Conservation (phyloP, 2,797 vertebrate genomes). For the Acrossocheilus fasciatus region DNA sequence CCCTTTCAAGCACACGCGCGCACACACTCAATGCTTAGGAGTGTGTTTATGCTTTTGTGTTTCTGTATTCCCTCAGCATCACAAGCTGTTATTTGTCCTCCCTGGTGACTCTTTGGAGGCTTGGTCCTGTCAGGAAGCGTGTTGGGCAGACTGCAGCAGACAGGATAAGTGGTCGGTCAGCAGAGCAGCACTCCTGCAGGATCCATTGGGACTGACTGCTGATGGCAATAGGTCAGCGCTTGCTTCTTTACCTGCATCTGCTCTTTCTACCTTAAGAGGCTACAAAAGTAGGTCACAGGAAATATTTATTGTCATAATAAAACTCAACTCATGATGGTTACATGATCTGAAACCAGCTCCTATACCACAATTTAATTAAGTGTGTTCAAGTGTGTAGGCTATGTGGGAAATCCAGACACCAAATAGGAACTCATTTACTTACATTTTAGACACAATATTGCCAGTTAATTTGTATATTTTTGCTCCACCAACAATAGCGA, state of each 20-base stretch:
- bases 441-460: not conserved
- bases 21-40: constrained; percentile 25
- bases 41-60: constrained; percentile 47
- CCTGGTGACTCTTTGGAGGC: constrained; percentile 31
- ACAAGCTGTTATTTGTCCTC: constrained; percentile 48
- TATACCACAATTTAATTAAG: not conserved
- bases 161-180: constrained; percentile 60
- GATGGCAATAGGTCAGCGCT: constrained; percentile 38
- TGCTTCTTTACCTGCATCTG: constrained; percentile 21
- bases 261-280: not conserved
- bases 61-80: constrained; percentile 42
- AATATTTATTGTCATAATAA: not conserved
- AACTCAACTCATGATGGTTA: not conserved
- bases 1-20: constrained; percentile 13
- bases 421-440: not conserved
- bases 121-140: constrained; percentile 45
- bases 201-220: constrained; percentile 45
- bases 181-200: constrained; percentile 27
- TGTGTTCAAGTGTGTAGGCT: too few relatives aligned
- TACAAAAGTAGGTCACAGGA: not conserved
- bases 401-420: not conserved
- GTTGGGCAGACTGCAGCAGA: constrained; percentile 48
- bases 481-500: not conserved
- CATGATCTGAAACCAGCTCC: not conserved
- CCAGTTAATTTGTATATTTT: not conserved